These are phyloP conservation scores for Pangasius krempfi DNA, from an alignment of 2,797 vertebrate genomes.

Conservation along the genomic window DNA sequence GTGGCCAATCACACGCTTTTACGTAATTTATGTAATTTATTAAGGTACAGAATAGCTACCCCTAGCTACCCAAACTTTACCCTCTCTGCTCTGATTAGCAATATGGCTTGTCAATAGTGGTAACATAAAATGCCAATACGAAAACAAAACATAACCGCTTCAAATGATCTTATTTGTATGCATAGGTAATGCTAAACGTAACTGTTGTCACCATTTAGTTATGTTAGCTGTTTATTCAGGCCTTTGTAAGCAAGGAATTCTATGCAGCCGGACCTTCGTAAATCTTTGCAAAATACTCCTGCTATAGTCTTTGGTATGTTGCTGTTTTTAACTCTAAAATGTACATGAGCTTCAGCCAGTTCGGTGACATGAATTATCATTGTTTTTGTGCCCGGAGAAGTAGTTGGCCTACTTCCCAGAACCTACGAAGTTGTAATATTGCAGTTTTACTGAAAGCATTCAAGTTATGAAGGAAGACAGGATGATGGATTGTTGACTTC, in stretches of 20 bases:
- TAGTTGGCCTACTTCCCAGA: background rate
- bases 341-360: background rate
- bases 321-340: background rate
- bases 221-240: background rate
- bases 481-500: conserved; percentile 18
- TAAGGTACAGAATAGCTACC: background rate
- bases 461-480: background rate
- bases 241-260: background rate
- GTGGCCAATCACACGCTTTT: background rate
- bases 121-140: background rate
- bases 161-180: background rate
- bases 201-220: background rate
- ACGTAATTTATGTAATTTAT: background rate
- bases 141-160: background rate
- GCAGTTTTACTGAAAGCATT: conserved; percentile 14
- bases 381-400: background rate
- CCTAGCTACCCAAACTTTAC: background rate
- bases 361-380: background rate
- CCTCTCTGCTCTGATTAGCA: background rate
- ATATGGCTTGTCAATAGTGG: too few species aligned
- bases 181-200: background rate
- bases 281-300: background rate
- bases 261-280: background rate
- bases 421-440: background rate
- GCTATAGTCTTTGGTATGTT: background rate